Base-by-base conservation (phyloP, 2,888 invertebrate genomes). In the Clistopyga incitator region DNA sequence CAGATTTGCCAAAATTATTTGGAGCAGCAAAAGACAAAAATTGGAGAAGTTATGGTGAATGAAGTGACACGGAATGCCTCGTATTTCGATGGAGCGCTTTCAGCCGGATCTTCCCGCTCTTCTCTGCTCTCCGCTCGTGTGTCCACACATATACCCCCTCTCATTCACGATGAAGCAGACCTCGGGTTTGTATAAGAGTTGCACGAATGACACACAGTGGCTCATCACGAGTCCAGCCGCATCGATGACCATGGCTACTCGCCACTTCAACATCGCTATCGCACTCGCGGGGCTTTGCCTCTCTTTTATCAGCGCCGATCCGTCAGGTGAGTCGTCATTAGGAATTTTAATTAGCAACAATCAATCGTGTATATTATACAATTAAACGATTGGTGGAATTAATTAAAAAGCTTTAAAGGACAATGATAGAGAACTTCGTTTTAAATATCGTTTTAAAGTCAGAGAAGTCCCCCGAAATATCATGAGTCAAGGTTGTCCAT, bases 191-290 rank as follows among this genome's bases (percentile, higher is more conserved):
- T 82, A 82, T 82, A 82, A 82, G 65, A 79, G 65, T 56, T 42
- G 65, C 61, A 47, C 34, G 50, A 47, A 42, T n/a, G 20, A 20
- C 45, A 64, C 54, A 45, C n/a, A 11, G 18, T 45, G 65, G 34
- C 20, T 45, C 61, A 78, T 61, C 38, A 65, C 47, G 25, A 56
- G 20, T 71, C 50, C 20, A 54, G 54, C 67, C 50, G 25, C 67
- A 82, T 74, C 82, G 82, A 82, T 74, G 61, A 78, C 38, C 67
- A 82, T 82, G 82, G 59, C 56, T 79, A 64, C 11, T 18, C 64
- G 50, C 54, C 50, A 56, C 34, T 59, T 52, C 2, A 38, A 61
- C 52, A 68, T 13, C 25, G 64, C 42, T 42, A 18, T 47, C 52
- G 54, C 47, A 25, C 47, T 79, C 15, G 6, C 61, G 23, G 82